Percentiles rank a stretch among this genome's conserved stretches.
These are phyloP conservation scores for Eulithis testata DNA, from an alignment of 2,888 invertebrate species.

Conservation along the genomic window DNA sequence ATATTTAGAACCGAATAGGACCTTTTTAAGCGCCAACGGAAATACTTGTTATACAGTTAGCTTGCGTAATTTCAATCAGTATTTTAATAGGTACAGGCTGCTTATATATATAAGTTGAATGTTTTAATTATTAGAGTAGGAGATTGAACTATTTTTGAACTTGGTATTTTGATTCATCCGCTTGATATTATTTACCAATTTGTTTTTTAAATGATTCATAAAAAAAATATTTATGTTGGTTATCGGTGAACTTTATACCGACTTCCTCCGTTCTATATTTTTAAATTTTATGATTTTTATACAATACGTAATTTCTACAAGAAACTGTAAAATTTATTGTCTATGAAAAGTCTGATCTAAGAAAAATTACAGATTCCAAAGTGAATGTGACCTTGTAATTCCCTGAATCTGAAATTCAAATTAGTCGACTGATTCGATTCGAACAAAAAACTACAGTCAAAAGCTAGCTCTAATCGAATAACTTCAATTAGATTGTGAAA, in stretches of 20 bases:
- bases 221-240: too few relatives aligned
- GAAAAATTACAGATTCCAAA: neutral
- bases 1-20: conserved; percentile 68
- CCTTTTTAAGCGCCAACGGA: conserved; percentile 74
- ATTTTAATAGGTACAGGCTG: conserved; percentile 27
- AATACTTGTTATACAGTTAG: conserved; percentile 44
- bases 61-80: conserved; percentile 34
- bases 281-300: too few relatives aligned
- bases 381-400: conserved; percentile 8
- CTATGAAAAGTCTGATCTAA: neutral
- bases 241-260: too few relatives aligned
- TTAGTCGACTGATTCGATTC: conserved; percentile 36
- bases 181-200: conserved; percentile 1
- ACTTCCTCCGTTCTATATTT: too few relatives aligned
- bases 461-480: conserved; percentile 38
- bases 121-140: conserved; percentile 15
- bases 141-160: conserved; percentile 15
- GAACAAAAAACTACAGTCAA: conserved; percentile 36
- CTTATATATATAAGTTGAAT: conserved; percentile 22
- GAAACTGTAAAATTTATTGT: too few relatives aligned
- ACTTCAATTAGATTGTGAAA: conserved; percentile 29
- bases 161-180: conserved; percentile 18
- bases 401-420: conserved; percentile 34
- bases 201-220: too few relatives aligned
- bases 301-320: too few relatives aligned